A percentile compares a stretch with the other conserved stretches of the same genome.
These are phyloP conservation scores for Brenthis daphne DNA, from an alignment of 2,888 invertebrate species.

Conservation along the genomic window DNA sequence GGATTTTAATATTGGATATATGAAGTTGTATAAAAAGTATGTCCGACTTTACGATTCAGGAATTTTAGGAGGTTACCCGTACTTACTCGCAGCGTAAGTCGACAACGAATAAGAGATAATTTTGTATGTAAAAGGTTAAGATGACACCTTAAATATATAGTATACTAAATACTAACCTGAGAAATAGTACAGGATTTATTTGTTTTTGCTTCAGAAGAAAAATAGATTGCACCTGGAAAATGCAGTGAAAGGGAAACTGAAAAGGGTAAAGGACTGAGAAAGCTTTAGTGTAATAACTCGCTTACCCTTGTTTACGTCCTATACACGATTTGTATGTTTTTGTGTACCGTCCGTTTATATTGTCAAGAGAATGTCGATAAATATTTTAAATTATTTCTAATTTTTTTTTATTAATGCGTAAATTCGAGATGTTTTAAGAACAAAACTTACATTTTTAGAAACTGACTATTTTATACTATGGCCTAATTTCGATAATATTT, in stretches of 20 bases:
- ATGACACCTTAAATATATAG: not conserved
- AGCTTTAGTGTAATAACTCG: slow-evolving; percentile 73
- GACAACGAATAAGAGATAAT: too few species aligned
- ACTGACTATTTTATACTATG: too few species aligned
- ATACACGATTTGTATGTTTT: slow-evolving; percentile 48
- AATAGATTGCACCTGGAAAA: slow-evolving; percentile 82
- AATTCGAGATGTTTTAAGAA: not conserved
- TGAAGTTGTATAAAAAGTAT: too few species aligned
- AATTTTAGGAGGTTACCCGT: too few species aligned
- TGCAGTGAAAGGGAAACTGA: slow-evolving; percentile 78
- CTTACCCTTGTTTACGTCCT: slow-evolving; percentile 75
- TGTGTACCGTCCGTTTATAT: slow-evolving; percentile 29
- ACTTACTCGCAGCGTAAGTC: too few species aligned
- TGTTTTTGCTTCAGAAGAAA: slow-evolving; percentile 82
- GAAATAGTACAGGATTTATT: slow-evolving; percentile 57
- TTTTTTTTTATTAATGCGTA: not conserved
- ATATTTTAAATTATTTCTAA: not conserved
- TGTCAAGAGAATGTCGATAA: slow-evolving; percentile 35
- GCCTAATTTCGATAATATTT: too few species aligned
- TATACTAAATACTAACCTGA: slow-evolving; percentile 24
- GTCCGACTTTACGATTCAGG: too few species aligned
- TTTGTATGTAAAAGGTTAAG: not conserved
- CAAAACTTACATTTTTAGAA: not conserved
- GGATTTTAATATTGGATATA: too few species aligned
- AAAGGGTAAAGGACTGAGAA: slow-evolving; percentile 72